Conservation (phyloP, 2,113 vertebrate species). For the Theropithecus gelada region DNA sequence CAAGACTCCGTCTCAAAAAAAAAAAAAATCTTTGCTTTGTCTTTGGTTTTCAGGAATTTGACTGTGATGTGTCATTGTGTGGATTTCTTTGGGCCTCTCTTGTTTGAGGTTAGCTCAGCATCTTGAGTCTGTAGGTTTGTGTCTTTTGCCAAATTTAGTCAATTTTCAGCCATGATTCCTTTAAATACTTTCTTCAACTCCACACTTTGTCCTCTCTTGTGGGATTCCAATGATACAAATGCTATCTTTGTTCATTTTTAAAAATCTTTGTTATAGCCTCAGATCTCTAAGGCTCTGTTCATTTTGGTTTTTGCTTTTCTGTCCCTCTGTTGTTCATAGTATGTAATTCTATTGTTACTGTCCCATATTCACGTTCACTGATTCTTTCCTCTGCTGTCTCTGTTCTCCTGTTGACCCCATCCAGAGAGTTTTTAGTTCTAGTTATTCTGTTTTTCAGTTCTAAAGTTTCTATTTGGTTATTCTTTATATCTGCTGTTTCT, state of each 20-base stretch:
- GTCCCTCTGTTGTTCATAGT: background rate
- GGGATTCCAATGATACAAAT: background rate
- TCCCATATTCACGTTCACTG: background rate
- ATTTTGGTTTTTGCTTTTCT: background rate
- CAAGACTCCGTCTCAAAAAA: too few species aligned
- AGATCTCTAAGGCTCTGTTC: background rate
- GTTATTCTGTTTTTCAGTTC: background rate
- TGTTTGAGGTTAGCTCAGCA: background rate
- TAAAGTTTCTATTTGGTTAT: background rate
- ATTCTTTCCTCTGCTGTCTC: background rate
- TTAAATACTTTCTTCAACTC: background rate
- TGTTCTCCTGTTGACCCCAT: background rate
- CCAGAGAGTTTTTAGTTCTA: background rate
- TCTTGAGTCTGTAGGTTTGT: slow-evolving; percentile 20
- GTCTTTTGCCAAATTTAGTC: background rate
- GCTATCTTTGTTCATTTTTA: background rate
- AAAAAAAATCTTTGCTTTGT: background rate
- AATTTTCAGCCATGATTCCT: background rate
- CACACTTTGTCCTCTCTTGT: background rate
- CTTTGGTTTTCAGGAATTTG: background rate
- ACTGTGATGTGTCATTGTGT: background rate
- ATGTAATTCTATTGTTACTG: background rate
- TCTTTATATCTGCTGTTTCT: background rate
- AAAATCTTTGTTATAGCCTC: background rate
- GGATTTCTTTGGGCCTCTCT: background rate